These are phyloP conservation scores for Otus sunia DNA, from an alignment of 2,113 vertebrate species.

Conservation along the genomic window DNA sequence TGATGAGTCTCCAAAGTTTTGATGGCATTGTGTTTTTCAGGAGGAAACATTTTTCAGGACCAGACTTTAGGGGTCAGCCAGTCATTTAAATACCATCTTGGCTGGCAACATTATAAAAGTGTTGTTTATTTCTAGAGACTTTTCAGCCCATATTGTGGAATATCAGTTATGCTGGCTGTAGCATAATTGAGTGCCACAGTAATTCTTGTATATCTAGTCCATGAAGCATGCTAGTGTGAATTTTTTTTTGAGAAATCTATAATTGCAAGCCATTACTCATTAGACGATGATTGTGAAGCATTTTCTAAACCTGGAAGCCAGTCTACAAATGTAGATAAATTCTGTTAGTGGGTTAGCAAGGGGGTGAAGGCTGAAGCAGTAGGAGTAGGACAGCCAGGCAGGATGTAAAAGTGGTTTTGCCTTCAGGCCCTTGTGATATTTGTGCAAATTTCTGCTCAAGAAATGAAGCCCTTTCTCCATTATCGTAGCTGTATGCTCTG, in stretches of 20 bases:
- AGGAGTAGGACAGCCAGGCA: not conserved
- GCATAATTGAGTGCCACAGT: not conserved
- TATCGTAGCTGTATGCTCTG: not conserved
- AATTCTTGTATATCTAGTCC: not conserved
- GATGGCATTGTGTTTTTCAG: not conserved
- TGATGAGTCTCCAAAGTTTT: not conserved
- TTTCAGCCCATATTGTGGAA: not conserved
- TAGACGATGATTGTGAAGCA: not conserved
- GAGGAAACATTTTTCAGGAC: not conserved
- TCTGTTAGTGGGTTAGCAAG: accelerated
- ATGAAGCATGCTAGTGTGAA: not conserved
- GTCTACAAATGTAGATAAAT: not conserved
- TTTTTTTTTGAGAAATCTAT: not conserved
- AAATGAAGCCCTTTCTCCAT: not conserved
- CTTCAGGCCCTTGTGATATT: not conserved
- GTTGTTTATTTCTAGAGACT: not conserved
- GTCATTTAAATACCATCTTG: not conserved
- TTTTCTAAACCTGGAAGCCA: not conserved
- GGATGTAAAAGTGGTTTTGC: not conserved
- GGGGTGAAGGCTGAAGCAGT: not conserved
- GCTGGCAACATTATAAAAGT: not conserved
- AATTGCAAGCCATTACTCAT: not conserved
- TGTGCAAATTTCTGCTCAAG: not conserved
- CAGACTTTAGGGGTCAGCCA: not conserved
- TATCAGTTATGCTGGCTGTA: not conserved